phyloP scores from a whole-genome alignment of 2,113 vertebrate genomes.

The Chionodraco myersi region DNA sequence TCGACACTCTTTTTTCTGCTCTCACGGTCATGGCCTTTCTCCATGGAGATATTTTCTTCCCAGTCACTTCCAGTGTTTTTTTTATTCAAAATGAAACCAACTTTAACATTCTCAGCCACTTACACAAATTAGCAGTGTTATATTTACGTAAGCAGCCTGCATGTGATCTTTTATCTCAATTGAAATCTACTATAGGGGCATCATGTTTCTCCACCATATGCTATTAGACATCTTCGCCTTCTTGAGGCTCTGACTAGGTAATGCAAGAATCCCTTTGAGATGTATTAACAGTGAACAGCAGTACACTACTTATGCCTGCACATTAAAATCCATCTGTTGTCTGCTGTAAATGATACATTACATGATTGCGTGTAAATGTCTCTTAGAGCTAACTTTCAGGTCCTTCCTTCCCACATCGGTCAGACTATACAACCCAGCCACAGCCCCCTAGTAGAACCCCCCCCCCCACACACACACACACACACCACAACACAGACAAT shows the following conservation, averaged over 20 bases:
- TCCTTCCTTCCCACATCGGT: neutral
- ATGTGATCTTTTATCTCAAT: neutral
- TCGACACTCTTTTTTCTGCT: too few species aligned
- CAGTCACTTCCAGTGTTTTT: neutral
- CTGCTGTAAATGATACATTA: constrained; percentile 17
- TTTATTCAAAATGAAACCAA: neutral
- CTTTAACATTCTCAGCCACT: neutral
- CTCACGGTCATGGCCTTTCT: too few species aligned
- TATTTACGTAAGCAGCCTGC: neutral
- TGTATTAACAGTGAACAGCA: neutral
- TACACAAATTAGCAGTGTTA: neutral
- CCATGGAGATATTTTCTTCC: too few species aligned
- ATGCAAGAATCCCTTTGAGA: constrained; percentile 23
- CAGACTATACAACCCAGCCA: too few species aligned
- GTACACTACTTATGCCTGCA: neutral
- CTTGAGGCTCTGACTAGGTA: neutral
- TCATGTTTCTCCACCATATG: constrained; percentile 35
- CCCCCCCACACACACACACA: too few species aligned
- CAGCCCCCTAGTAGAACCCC: too few species aligned
- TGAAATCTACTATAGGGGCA: neutral
- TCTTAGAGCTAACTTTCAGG: constrained; percentile 2
- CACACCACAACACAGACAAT: too few species aligned
- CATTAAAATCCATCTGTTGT: constrained; percentile 21
- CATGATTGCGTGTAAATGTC: constrained; percentile 12
- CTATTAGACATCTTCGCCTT: constrained; percentile 12